These are phyloP conservation scores for Drosophila obscura DNA, from an alignment of 1,140 invertebrate species.

Conservation along the genomic window DNA sequence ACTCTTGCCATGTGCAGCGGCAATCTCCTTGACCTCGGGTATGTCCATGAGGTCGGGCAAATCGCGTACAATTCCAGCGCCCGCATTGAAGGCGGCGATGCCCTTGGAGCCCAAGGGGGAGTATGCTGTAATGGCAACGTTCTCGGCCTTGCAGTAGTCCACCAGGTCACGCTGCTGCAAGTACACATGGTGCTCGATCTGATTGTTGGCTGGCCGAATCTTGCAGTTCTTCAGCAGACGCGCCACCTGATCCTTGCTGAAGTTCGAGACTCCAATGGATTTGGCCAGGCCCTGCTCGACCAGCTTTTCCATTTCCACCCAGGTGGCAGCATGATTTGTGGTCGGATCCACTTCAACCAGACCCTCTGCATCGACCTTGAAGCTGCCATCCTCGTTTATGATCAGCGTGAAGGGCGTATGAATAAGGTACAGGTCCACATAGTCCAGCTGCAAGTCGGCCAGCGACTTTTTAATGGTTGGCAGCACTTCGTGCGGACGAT, in stretches of 20 bases:
- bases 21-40: constrained; percentile 88
- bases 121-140: constrained; percentile 92
- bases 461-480: constrained; percentile 90
- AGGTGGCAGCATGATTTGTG: constrained; percentile 89
- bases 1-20: constrained; percentile 88
- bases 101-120: constrained; percentile 91
- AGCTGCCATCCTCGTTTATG: constrained; percentile 83
- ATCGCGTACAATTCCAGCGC: constrained; percentile 79
- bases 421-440: constrained; percentile 93
- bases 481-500: constrained; percentile 88
- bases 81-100: constrained; percentile 84
- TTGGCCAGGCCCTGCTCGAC: constrained; percentile 87
- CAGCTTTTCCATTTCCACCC: constrained; percentile 92
- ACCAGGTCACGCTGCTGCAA: constrained; percentile 91
- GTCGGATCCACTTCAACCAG: constrained; percentile 87
- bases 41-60: constrained; percentile 89
- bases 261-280: constrained; percentile 92
- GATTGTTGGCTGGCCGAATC: constrained; percentile 89
- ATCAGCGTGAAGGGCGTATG: constrained; percentile 90
- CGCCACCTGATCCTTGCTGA: constrained; percentile 89
- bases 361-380: constrained; percentile 85
- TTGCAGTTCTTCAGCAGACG: constrained; percentile 87
- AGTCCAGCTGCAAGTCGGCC: constrained; percentile 89
- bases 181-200: constrained; percentile 93
- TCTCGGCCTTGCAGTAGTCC: constrained; percentile 89